Percentiles rank a stretch among this genome's conserved stretches.
Conservation (phyloP, 2,113 vertebrate genomes). For the Heterotis niloticus region DNA sequence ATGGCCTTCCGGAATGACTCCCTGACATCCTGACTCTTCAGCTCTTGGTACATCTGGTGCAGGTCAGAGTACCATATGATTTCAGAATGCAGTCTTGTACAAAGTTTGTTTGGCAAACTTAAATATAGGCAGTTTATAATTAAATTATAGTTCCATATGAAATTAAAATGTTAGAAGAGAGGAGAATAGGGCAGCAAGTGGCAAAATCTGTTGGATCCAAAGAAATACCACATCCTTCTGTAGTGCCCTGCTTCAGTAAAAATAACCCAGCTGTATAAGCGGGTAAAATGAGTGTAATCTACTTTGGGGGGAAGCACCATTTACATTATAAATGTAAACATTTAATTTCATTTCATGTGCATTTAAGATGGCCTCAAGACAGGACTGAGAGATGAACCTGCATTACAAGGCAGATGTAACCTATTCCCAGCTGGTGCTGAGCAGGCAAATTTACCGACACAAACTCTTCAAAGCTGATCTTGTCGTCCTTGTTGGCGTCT, state of each 20-base stretch:
- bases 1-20: conserved; percentile 86
- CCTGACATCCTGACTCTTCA: conserved; percentile 89
- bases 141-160: background rate
- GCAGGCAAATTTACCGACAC: conserved; percentile 72
- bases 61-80: background rate
- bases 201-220: too few relatives aligned
- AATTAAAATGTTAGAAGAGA: background rate
- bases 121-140: background rate
- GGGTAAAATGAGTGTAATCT: too few relatives aligned
- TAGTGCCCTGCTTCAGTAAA: background rate
- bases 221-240: background rate
- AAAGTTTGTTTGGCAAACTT: background rate
- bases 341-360: too few relatives aligned
- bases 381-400: background rate
- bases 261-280: too few relatives aligned
- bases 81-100: background rate
- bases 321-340: too few relatives aligned
- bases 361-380: too few relatives aligned
- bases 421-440: too few relatives aligned
- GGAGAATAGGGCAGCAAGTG: background rate
- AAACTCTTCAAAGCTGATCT: conserved; percentile 95
- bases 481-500: conserved; percentile 89
- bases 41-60: conserved; percentile 82
- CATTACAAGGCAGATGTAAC: background rate
- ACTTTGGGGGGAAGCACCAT: too few relatives aligned